Evolutionary conservation across 2,797 vertebrate species (phyloP).

Genomic region (Echeneis naucrates): DNA sequence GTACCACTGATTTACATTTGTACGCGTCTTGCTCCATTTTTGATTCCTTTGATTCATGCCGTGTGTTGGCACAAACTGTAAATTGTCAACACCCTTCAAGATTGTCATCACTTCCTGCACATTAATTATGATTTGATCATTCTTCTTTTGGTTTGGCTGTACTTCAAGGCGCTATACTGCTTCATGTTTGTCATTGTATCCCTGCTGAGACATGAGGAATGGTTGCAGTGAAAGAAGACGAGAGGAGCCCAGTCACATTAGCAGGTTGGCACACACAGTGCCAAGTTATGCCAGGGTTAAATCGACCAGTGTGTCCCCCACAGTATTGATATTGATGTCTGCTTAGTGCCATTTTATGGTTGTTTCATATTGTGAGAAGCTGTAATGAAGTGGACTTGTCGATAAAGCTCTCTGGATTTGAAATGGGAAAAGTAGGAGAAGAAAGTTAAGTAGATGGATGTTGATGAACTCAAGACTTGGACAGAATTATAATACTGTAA

Average conservation of each 20-base stretch:
- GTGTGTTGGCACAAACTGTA: slow-evolving; percentile 39
- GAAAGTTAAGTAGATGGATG: background rate
- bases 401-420: slow-evolving; percentile 18
- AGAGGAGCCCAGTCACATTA: slow-evolving; percentile 28
- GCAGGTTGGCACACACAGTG: slow-evolving; percentile 13
- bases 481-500: slow-evolving; percentile 4
- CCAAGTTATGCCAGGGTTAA: slow-evolving; percentile 37
- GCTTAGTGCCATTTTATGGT: slow-evolving; percentile 49
- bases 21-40: slow-evolving; percentile 27
- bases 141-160: slow-evolving; percentile 42
- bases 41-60: slow-evolving; percentile 30
- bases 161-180: slow-evolving; percentile 19
- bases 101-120: slow-evolving; percentile 36
- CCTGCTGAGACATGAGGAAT: background rate
- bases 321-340: slow-evolving; percentile 54
- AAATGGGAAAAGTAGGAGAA: slow-evolving; percentile 4
- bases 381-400: slow-evolving; percentile 23
- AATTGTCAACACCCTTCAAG: slow-evolving; percentile 23
- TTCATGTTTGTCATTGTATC: slow-evolving; percentile 29
- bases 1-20: slow-evolving; percentile 18
- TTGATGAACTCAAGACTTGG: background rate
- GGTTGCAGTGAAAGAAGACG: slow-evolving; percentile 5
- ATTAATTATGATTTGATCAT: slow-evolving; percentile 51
- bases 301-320: slow-evolving; percentile 31
- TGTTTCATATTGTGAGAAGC: slow-evolving; percentile 39